Base-by-base conservation (phyloP, 2,888 invertebrate species). In the Lacanobia wlatinum region DNA sequence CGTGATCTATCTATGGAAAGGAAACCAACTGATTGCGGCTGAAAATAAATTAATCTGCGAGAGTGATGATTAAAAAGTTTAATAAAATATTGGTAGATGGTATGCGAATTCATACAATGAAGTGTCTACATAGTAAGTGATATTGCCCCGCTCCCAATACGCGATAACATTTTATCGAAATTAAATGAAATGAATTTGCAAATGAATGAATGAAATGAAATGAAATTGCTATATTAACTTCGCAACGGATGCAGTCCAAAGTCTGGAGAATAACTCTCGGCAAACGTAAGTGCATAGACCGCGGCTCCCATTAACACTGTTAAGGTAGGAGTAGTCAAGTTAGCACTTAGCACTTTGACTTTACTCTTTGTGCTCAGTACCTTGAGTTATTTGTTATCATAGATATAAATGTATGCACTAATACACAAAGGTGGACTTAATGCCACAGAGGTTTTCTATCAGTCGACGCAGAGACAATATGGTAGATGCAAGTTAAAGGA, bases 301-400 rank as follows among this genome's bases (percentile, higher is more conserved):
- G 69, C 58, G 63, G 52, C 70, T 7, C 76, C 62, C 69, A 76
- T 76, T 76, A 59, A 53, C 62, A 69, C 69, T 40, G 56, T 48
- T 28, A 62, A 69, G 76, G 69, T 76, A 21, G n/a, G 12, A 62
- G 52, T 69, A 53, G 50, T 68, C 68, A 52, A 76, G 53, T 50
- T n/a, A 61, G 69, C 76, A 75, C 46, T 75, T 40, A 62, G 46
- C 58, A 52, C 52, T 62, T 68, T 48, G 52, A 62, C 68, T 62
- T 58, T 58, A 76, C 56, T 58, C 68, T 76, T 46, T 62, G 43
- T 50, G 50, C 14, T 67, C 61, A 76, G 21, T 52, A 46, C 46
- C 46, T 58, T n/a, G 50, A 61, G 34, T 74, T 60, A 18, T 53
- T 66, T 43, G 1, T 18, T 60, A n/a, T n/a, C n/a, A n/a, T n/a